These are phyloP conservation scores for Radopholus similis DNA, from an alignment of 1,140 invertebrate species.

Conservation along the genomic window DNA sequence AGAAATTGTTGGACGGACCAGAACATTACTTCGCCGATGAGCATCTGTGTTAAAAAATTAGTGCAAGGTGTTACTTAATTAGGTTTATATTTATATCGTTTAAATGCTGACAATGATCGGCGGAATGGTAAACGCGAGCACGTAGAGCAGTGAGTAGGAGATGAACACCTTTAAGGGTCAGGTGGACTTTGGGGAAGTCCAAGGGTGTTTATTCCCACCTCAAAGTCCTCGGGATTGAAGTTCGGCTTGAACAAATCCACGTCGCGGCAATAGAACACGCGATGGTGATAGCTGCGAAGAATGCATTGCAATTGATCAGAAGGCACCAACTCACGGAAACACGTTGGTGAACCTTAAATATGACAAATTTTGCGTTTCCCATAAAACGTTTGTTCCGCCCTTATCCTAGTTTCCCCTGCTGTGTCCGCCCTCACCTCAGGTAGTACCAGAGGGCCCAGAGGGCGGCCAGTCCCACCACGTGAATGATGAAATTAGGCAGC, in stretches of 20 bases:
- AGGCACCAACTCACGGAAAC: conserved; percentile 41
- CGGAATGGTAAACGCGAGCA: conserved; percentile 51
- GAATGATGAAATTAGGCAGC: conserved; percentile 56
- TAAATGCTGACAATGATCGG: conserved; percentile 49
- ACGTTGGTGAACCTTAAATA: conserved; percentile 58
- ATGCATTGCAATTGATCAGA: neutral
- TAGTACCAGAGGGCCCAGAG: conserved; percentile 60
- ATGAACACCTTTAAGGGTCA: conserved; percentile 41
- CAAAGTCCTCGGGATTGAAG: conserved; percentile 58
- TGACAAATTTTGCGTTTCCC: conserved; percentile 2
- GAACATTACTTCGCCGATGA: conserved; percentile 59
- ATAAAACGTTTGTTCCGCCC: no score
- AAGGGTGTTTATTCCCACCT: conserved; percentile 17
- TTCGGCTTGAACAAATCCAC: conserved; percentile 58
- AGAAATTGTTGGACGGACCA: conserved; percentile 20
- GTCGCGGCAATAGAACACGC: conserved; percentile 60
- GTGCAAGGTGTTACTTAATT: neutral
- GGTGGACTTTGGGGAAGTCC: neutral
- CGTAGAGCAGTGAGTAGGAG: conserved; percentile 53
- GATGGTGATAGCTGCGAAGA: conserved; percentile 44
- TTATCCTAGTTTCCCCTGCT: no score
- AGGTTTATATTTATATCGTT: neutral
- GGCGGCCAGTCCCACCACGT: conserved; percentile 56
- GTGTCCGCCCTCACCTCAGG: conserved; percentile 45
- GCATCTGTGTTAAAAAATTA: conserved; percentile 39